phyloP scores from a whole-genome alignment of 2,888 invertebrate species.

The Junonia oenone region DNA sequence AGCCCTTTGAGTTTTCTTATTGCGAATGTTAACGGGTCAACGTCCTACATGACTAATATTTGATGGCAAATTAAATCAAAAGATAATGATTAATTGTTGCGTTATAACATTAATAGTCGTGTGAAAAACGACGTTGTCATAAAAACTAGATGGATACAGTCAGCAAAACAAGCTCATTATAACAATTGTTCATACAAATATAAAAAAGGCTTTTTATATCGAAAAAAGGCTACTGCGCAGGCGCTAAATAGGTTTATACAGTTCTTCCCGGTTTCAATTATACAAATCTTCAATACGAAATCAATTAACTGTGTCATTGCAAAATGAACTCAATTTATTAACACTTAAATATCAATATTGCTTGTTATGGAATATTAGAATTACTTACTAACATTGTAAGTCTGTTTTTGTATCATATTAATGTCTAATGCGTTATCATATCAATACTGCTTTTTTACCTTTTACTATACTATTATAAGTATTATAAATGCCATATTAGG shows the following conservation, averaged over 20 bases:
- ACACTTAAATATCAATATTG: constrained; percentile 16
- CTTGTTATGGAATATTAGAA: constrained; percentile 17
- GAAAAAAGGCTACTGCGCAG: constrained; percentile 11
- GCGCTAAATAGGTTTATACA: constrained; percentile 24
- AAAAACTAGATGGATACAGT: not conserved
- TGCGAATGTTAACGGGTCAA: too few relatives aligned
- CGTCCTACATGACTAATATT: not conserved
- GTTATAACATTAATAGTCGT: not conserved
- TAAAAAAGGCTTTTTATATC: not conserved
- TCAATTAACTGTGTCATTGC: constrained; percentile 15
- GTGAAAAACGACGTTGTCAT: not conserved
- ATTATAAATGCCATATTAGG: not conserved
- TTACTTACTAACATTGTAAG: constrained; percentile 19
- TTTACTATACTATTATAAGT: not conserved
- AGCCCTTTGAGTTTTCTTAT: too few relatives aligned
- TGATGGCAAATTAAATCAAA: not conserved
- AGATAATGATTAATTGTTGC: too few relatives aligned
- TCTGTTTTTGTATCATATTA: not conserved
- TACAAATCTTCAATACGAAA: constrained; percentile 25
- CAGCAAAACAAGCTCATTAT: not conserved
- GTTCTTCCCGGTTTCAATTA: too few relatives aligned
- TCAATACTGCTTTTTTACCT: not conserved
- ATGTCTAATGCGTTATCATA: not conserved
- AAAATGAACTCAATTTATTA: constrained; percentile 20
- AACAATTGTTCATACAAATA: not conserved